Conservation (phyloP, 2,888 invertebrate genomes). For the Ectemnius continuus region DNA sequence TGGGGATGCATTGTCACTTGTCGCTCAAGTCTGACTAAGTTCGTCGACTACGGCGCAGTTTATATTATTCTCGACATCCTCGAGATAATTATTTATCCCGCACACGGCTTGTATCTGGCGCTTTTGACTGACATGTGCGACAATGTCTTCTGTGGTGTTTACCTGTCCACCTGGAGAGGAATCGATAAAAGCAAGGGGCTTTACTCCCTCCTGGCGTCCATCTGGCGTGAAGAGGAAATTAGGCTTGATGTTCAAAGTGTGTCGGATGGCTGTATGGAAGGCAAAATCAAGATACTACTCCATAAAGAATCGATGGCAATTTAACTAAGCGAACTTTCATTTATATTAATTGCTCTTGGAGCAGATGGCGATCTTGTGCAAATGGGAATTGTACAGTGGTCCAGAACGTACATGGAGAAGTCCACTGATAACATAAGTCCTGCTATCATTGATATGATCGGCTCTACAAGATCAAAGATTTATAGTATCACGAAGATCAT, state of each 20-base stretch:
- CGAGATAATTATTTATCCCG: constrained; percentile 69
- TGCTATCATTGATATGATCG: constrained; percentile 74
- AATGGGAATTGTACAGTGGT: constrained; percentile 76
- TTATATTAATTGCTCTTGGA: neutral
- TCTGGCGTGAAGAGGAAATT: constrained; percentile 78
- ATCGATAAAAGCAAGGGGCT: constrained; percentile 69
- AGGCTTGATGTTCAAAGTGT: constrained; percentile 69
- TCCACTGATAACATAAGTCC: constrained; percentile 66
- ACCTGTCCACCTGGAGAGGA: constrained; percentile 78
- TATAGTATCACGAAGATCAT: constrained; percentile 77
- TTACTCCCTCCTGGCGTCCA: constrained; percentile 73
- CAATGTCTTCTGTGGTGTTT: constrained; percentile 71
- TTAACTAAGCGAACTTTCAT: neutral
- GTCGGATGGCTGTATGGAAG: constrained; percentile 71
- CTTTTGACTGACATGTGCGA: constrained; percentile 76
- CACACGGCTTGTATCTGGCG: constrained; percentile 76
- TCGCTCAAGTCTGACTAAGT: constrained; percentile 64
- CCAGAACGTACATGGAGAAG: constrained; percentile 66
- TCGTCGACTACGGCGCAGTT: constrained; percentile 74
- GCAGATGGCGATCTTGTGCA: constrained; percentile 68
- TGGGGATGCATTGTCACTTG: constrained; percentile 75
- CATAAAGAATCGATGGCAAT: too few relatives aligned
- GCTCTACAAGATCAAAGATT: constrained; percentile 78
- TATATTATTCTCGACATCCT: constrained; percentile 76
- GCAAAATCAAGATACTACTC: constrained; percentile 51